These are phyloP conservation scores for Cinclus mexicanus DNA, from an alignment of 2,113 vertebrate species.

Conservation along the genomic window DNA sequence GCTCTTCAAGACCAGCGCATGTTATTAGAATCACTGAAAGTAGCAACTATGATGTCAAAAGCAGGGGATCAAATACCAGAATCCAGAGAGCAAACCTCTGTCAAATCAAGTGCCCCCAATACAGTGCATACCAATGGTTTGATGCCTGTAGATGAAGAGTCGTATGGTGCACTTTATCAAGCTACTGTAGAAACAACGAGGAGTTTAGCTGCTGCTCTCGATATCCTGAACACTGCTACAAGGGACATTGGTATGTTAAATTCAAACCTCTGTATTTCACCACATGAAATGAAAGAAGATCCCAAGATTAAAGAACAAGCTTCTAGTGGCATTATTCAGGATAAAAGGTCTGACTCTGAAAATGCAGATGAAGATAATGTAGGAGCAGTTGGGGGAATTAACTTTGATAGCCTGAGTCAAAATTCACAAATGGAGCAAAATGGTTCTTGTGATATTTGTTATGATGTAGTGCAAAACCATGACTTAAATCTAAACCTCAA, in stretches of 20 bases:
- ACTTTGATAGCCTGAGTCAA: constrained; percentile 59
- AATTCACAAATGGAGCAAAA: constrained; percentile 76
- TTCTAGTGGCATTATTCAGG: constrained; percentile 66
- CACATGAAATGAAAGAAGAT: constrained; percentile 74
- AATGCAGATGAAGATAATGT: constrained; percentile 78
- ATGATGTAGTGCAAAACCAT: constrained; percentile 59
- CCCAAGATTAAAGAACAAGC: constrained; percentile 65
- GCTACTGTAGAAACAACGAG: constrained; percentile 92
- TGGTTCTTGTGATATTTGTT: constrained; percentile 82
- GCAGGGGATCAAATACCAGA: constrained; percentile 70
- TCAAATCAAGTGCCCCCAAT: constrained; percentile 73
- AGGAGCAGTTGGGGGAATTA: constrained; percentile 88
- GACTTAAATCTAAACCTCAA: constrained; percentile 58
- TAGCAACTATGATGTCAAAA: constrained; percentile 89
- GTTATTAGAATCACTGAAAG: constrained; percentile 91
- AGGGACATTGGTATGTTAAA: constrained; percentile 84
- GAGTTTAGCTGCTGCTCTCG: constrained; percentile 91
- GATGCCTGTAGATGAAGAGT: constrained; percentile 86
- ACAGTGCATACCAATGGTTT: constrained; percentile 83
- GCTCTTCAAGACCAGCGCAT: constrained; percentile 96
- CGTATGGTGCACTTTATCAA: constrained; percentile 89
- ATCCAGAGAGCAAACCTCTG: constrained; percentile 77
- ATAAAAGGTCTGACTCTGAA: constrained; percentile 76
- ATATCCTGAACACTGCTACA: constrained; percentile 86
- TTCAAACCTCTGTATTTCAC: constrained; percentile 75